phyloP scores from a whole-genome alignment of 1,140 invertebrate species.

The Hycleus cichorii region DNA sequence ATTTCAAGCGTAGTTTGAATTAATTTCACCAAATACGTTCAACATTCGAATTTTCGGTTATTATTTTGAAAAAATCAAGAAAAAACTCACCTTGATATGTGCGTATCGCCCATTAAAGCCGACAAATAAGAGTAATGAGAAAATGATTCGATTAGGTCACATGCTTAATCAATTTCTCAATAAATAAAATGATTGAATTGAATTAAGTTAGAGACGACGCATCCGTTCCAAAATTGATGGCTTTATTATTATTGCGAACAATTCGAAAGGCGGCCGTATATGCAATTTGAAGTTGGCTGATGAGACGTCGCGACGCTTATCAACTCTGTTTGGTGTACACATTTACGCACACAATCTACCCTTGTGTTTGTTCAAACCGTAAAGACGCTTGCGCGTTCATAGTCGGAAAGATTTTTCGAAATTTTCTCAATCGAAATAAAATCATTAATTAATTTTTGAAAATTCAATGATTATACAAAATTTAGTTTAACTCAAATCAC shows the following conservation, averaged over 20 bases:
- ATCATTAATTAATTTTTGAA: too few species aligned
- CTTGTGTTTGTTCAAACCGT: neutral
- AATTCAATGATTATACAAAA: too few species aligned
- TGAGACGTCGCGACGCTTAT: slow-evolving; percentile 11
- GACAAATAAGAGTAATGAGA: neutral
- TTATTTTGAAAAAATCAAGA: neutral
- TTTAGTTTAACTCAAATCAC: too few species aligned
- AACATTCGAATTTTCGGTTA: too few species aligned
- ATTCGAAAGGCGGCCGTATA: neutral
- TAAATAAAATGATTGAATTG: too few species aligned
- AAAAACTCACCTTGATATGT: neutral
- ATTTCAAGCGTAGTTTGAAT: neutral
- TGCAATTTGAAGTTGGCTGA: neutral
- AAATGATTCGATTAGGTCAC: slow-evolving; percentile 5
- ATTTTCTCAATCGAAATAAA: neutral
- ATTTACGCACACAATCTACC: too few species aligned
- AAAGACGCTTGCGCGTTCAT: slow-evolving; percentile 8
- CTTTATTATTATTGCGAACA: too few species aligned
- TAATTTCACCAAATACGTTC: neutral
- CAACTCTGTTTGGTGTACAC: neutral
- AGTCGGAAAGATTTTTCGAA: neutral
- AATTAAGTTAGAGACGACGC: too few species aligned
- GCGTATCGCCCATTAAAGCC: neutral
- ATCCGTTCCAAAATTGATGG: too few species aligned
- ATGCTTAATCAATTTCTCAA: neutral